A percentile compares a stretch with the other conserved stretches of the same genome.
Conservation (phyloP, 1,140 invertebrate species). For the Helicoverpa armigera region DNA sequence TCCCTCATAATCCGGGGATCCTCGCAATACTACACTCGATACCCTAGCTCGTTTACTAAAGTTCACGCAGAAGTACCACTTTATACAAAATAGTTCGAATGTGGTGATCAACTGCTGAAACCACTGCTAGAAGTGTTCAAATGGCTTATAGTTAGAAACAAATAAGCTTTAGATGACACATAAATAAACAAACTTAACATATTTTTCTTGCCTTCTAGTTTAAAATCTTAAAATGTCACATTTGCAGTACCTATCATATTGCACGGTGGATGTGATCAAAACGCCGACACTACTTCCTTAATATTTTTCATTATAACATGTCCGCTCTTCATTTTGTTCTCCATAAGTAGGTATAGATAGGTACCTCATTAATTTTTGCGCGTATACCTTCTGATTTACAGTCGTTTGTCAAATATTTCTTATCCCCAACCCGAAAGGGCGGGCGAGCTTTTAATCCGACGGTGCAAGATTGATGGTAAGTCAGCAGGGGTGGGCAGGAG, state of each 20-base stretch:
- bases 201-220: too few species aligned
- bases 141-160: too few species aligned
- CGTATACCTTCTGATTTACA: background rate
- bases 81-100: background rate
- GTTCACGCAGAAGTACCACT: background rate
- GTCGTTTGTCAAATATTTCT: slow-evolving; percentile 28
- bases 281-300: too few species aligned
- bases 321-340: too few species aligned
- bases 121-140: too few species aligned
- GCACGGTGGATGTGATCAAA: too few species aligned
- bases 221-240: too few species aligned
- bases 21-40: slow-evolving; percentile 16
- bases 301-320: too few species aligned
- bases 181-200: too few species aligned
- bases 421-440: slow-evolving; percentile 30
- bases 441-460: slow-evolving; percentile 46
- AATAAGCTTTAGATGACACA: too few species aligned
- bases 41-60: background rate
- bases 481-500: slow-evolving; percentile 19
- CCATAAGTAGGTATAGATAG: background rate
- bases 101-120: background rate
- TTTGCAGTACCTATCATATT: too few species aligned
- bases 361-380: background rate
- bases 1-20: slow-evolving; percentile 45
- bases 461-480: slow-evolving; percentile 50